These are phyloP conservation scores for Myzus persicae DNA, from an alignment of 1,140 invertebrate genomes.

Conservation along the genomic window DNA sequence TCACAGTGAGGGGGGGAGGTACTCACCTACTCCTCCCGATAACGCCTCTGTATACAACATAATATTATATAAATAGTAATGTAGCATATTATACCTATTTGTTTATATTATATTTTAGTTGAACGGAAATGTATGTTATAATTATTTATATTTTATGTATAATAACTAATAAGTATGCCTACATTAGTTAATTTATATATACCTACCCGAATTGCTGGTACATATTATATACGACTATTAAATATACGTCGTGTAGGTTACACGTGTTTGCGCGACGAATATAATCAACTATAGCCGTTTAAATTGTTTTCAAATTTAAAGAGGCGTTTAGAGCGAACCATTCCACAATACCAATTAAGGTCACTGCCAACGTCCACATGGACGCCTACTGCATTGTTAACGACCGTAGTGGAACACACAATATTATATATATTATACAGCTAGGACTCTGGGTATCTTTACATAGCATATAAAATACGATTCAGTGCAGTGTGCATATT, in stretches of 20 bases:
- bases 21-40: no score
- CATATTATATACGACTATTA: neutral
- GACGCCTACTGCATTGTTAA: constrained; percentile 6
- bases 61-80: no score
- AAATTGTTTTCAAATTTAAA: neutral
- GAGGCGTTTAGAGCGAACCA: neutral
- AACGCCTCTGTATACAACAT: no score
- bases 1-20: no score
- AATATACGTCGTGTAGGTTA: neutral
- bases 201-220: neutral
- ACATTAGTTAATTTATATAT: neutral
- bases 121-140: constrained; percentile 1
- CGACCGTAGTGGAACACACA: neutral
- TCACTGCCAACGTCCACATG: neutral
- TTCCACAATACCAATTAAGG: neutral
- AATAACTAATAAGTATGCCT: no score
- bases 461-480: neutral
- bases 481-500: neutral
- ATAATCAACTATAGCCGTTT: neutral
- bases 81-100: no score
- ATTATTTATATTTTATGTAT: neutral
- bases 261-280: neutral
- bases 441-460: neutral
- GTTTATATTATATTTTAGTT: no score
- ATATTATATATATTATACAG: neutral